A percentile compares a stretch with the other conserved stretches of the same genome.
phyloP scores from a whole-genome alignment of 2,113 vertebrate species.

The Tichodroma muraria region DNA sequence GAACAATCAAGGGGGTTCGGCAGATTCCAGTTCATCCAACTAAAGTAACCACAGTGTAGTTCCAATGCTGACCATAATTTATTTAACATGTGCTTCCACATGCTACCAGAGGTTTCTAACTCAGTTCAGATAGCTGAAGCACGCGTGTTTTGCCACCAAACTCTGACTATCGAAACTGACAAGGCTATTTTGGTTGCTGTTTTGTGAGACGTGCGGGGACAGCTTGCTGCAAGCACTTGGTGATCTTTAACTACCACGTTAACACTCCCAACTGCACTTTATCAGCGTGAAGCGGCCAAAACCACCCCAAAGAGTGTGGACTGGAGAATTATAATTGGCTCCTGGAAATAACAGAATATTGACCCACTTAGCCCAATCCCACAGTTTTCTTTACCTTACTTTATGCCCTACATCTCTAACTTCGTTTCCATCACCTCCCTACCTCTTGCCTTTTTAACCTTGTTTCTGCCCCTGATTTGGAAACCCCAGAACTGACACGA shows the following conservation, averaged over 20 bases:
- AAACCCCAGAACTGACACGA: neutral
- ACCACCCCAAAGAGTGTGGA: neutral
- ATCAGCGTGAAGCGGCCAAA: neutral
- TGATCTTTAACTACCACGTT: slow-evolving; percentile 33
- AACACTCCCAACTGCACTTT: neutral
- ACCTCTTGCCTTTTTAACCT: neutral
- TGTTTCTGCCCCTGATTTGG: neutral
- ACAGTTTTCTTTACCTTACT: neutral
- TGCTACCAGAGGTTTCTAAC: neutral
- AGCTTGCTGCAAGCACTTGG: slow-evolving; percentile 7
- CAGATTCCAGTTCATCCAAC: neutral
- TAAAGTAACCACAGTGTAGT: neutral
- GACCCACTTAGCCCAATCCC: neutral
- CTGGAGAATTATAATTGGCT: neutral
- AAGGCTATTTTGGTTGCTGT: slow-evolving; percentile 2
- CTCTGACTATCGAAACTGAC: slow-evolving; percentile 19
- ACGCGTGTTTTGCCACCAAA: neutral
- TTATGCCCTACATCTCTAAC: neutral
- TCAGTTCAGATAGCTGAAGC: neutral
- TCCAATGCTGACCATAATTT: neutral
- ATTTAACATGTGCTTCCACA: neutral
- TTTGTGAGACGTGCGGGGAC: neutral
- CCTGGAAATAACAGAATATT: neutral
- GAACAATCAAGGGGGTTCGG: neutral
- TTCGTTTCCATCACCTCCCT: neutral